These are phyloP conservation scores for Bemisia tabaci DNA, from an alignment of 1,140 invertebrate species.

Conservation along the genomic window DNA sequence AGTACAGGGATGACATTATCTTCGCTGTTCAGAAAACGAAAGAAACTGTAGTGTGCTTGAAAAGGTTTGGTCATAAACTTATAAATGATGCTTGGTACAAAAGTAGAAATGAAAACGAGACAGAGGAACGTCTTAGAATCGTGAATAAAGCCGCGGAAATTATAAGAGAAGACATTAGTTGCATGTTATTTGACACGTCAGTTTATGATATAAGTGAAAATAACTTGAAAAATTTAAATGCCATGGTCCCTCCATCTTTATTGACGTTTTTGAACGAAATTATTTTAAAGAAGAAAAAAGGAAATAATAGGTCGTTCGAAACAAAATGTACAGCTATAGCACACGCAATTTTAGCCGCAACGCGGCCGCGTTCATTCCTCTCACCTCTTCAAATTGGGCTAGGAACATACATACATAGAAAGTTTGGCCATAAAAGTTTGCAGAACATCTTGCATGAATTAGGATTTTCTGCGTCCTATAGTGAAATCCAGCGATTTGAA, in stretches of 20 bases:
- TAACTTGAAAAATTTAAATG: slow-evolving; percentile 17
- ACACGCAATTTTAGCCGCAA: slow-evolving; percentile 22
- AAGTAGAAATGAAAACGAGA: slow-evolving; percentile 14
- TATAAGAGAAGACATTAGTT: slow-evolving; percentile 27
- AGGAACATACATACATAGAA: slow-evolving; percentile 19
- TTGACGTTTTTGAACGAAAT: slow-evolving; percentile 6
- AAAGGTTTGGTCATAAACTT: neutral
- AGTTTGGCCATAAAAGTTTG: slow-evolving; percentile 20
- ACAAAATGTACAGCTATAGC: slow-evolving; percentile 15
- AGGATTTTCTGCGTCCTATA: slow-evolving; percentile 21
- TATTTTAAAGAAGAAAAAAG: slow-evolving; percentile 3
- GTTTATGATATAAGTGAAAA: slow-evolving; percentile 9
- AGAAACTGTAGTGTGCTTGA: neutral
- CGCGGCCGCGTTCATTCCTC: slow-evolving; percentile 22
- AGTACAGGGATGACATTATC: neutral
- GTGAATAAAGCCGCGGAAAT: slow-evolving; percentile 27
- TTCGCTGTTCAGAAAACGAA: neutral
- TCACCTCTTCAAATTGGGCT: slow-evolving; percentile 21
- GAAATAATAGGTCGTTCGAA: neutral
- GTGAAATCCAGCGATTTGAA: slow-evolving; percentile 20
- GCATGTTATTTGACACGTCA: slow-evolving; percentile 24
- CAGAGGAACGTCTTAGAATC: slow-evolving; percentile 22
- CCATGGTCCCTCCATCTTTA: slow-evolving; percentile 9
- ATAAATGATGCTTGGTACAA: neutral
- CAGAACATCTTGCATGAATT: slow-evolving; percentile 18